These are phyloP conservation scores for Platypus cylindrus DNA, from an alignment of 2,888 invertebrate species.

Conservation along the genomic window DNA sequence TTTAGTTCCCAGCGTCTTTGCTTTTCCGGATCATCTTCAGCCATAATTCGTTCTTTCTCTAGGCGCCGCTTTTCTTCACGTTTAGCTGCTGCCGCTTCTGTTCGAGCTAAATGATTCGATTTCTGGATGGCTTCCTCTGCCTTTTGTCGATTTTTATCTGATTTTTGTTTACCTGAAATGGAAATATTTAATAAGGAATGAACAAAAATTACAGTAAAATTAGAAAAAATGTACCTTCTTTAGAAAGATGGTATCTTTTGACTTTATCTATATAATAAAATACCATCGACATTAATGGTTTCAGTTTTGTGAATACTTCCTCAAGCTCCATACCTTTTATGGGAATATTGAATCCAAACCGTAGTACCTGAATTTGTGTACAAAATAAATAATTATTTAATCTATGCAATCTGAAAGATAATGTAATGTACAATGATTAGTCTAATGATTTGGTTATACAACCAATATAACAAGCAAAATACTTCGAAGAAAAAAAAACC, in stretches of 20 bases:
- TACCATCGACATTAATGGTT: conserved; percentile 73
- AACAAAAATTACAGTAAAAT: conserved; percentile 3
- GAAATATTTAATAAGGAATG: conserved; percentile 5
- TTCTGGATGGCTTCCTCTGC: conserved; percentile 91
- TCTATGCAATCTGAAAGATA: too few species aligned
- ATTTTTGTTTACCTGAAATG: conserved; percentile 58
- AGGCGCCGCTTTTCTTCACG: conserved; percentile 86
- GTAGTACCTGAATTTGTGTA: conserved; percentile 17
- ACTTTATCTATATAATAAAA: conserved; percentile 91
- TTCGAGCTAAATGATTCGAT: conserved; percentile 89
- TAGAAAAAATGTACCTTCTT: conserved; percentile 54
- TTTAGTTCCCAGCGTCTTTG: conserved; percentile 94
- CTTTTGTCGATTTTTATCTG: conserved; percentile 87
- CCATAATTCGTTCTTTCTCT: conserved; percentile 88
- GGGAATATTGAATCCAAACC: conserved; percentile 64
- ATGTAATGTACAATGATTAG: too few species aligned
- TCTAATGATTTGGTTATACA: too few species aligned
- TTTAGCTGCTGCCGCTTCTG: conserved; percentile 88
- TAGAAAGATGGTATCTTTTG: conserved; percentile 71
- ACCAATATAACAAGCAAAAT: too few species aligned
- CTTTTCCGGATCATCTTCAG: conserved; percentile 94
- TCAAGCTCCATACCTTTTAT: conserved; percentile 52
- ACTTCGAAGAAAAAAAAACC: too few species aligned
- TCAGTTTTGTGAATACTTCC: conserved; percentile 60
- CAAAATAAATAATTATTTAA: too few species aligned